Evolutionary conservation across 2,888 invertebrate genomes (phyloP).

Genomic region (Brachypterus glaber): DNA sequence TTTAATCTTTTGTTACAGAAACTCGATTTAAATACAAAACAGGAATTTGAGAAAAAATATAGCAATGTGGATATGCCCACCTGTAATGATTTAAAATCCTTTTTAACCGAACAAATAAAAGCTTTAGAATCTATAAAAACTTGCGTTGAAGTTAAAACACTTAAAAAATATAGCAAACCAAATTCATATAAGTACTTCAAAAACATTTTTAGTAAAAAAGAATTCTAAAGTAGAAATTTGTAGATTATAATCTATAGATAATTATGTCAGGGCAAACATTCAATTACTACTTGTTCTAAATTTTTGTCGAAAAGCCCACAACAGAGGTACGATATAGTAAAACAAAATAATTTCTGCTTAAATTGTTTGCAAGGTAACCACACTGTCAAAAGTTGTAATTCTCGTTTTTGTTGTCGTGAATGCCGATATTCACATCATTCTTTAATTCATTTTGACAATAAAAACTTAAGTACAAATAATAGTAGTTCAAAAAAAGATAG

Average conservation of each 20-base stretch:
- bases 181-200: not conserved
- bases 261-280: not conserved
- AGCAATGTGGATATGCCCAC: not conserved
- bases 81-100: not conserved
- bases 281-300: not conserved
- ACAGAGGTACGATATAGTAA: not conserved
- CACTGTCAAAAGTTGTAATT: not conserved
- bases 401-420: not conserved
- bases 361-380: not conserved
- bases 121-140: not conserved
- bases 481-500: too few relatives aligned
- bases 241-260: too few relatives aligned
- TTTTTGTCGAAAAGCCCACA: not conserved
- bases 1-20: not conserved
- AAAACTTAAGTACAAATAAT: too few relatives aligned
- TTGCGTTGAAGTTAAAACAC: too few relatives aligned
- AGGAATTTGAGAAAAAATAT: not conserved
- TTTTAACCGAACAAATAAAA: not conserved
- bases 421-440: not conserved
- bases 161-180: not conserved
- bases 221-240: too few relatives aligned
- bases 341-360: not conserved
- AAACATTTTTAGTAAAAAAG: not conserved
- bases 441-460: not conserved
- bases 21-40: not conserved